These are phyloP conservation scores for Salpingus planirostris DNA, from an alignment of 2,888 invertebrate species.

Conservation along the genomic window DNA sequence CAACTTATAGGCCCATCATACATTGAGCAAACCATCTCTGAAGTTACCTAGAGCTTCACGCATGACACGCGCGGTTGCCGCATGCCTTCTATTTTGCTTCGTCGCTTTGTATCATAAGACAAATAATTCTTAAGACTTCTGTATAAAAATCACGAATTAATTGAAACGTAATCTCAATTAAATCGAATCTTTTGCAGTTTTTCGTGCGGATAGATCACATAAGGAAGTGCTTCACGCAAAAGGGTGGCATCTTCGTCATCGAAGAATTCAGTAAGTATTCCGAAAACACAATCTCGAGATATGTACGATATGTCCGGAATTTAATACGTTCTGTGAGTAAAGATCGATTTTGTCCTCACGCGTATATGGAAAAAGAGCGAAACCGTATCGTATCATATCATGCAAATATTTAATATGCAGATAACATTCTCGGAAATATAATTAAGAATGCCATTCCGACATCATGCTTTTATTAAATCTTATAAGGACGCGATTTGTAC, in stretches of 20 bases:
- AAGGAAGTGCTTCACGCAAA: slow-evolving; percentile 98
- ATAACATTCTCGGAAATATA: slow-evolving; percentile 8
- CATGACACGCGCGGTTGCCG: slow-evolving; percentile 23
- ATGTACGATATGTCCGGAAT: slow-evolving; percentile 3
- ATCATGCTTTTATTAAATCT: slow-evolving; percentile 5
- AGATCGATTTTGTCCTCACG: slow-evolving; percentile 1
- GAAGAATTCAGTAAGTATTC: slow-evolving; percentile 97
- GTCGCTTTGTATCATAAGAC: slow-evolving; percentile 4
- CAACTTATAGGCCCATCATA: slow-evolving; percentile 35
- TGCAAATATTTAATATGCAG: slow-evolving; percentile 9
- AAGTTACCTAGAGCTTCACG: slow-evolving; percentile 46
- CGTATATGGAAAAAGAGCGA: slow-evolving; percentile 2
- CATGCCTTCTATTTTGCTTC: slow-evolving; percentile 15
- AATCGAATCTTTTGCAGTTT: slow-evolving; percentile 76
- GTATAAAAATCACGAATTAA: too few relatives aligned
- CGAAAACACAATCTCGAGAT: background rate
- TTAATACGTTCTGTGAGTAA: slow-evolving; percentile 2
- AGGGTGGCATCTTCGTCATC: slow-evolving; percentile 97
- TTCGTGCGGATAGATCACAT: slow-evolving; percentile 99
- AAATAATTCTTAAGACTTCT: too few relatives aligned
- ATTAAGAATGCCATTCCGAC: slow-evolving; percentile 6
- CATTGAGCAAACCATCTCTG: slow-evolving; percentile 49
- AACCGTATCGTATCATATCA: too few relatives aligned
- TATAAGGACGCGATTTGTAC: background rate
- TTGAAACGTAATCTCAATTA: too few relatives aligned